Evolutionary conservation across 92 coral and sea anemone genomes (phyloP), one percentile per base, ranked within the genome.

Genomic region (Desmophyllum pertusum): DNA sequence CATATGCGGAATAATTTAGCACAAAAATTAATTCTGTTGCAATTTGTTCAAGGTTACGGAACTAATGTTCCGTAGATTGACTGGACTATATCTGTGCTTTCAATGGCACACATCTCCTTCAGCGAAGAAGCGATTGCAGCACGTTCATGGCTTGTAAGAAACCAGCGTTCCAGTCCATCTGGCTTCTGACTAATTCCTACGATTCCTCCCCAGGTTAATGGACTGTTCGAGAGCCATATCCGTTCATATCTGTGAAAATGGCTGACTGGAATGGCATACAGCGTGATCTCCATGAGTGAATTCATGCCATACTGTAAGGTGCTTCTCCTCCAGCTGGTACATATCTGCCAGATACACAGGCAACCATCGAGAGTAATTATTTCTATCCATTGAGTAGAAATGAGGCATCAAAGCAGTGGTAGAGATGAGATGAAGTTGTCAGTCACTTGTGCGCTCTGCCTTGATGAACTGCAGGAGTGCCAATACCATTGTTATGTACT

Each of bases 381-480:
- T 17, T 73, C 87, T 65, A 77, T 82, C 87, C 91, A 87, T 87
- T 25, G 84, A 62, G 65, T 73, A 87, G 87, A 87, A 87, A 82
- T 82, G 86, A 71, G 91, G 87, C 73, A 82, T 68, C 91, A 87
- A 76, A 2, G 76, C 66, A 27, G 91, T 72, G 17, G 87, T 81
- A 10, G 91, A 33, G 43, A 84, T 19, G 69, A 87, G 86, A 59
- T 87, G 91, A 18, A 87, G 86, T 39, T 72, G 81, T 83, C 90
- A 87, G 63, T 87, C 81, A 0, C 86, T 87, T 30, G 86, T 87
- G 63, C 90, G 75, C 39, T 87, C 90, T 45, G 83, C 87, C 18
- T 87, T 87, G 42, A 87, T 80, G 64, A 81, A 85, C 83, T 70
- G 74, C 86, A 87, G 81, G 31, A 43, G 81, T 23, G 65, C 55